Percentiles rank a stretch among this genome's conserved stretches.
Evolutionary conservation across 2,113 vertebrate genomes (phyloP).

Genomic region (Daboia siamensis): DNA sequence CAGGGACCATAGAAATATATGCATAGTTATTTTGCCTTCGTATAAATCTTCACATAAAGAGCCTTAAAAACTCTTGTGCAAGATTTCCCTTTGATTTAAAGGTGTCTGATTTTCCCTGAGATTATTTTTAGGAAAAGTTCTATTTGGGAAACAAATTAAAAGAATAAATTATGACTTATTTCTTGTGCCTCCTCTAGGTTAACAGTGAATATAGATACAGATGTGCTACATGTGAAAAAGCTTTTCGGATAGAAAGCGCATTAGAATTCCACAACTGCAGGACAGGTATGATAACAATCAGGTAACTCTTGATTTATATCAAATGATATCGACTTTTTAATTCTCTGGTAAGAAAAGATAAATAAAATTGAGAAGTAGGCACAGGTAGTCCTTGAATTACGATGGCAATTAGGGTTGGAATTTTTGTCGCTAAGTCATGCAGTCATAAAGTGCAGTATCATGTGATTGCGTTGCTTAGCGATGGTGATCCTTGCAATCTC

Average conservation of each 20-base stretch:
- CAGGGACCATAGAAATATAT: not conserved
- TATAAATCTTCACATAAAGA: not conserved
- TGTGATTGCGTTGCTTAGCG: not conserved
- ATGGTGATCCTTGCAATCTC: not conserved
- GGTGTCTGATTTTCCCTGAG: not conserved
- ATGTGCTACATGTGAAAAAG: conserved; percentile 90
- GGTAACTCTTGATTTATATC: not conserved
- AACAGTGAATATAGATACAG: conserved; percentile 89
- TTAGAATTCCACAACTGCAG: conserved; percentile 97
- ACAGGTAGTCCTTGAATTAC: not conserved
- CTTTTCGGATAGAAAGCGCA: conserved; percentile 92
- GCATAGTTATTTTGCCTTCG: not conserved
- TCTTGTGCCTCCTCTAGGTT: conserved; percentile 66
- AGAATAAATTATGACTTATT: not conserved
- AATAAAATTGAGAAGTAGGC: not conserved
- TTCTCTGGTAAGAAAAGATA: not conserved
- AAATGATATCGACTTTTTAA: not conserved
- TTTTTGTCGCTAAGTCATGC: not conserved
- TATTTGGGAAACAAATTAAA: not conserved
- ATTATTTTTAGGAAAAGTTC: not conserved
- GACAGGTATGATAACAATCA: conserved; percentile 77
- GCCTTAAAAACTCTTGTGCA: not conserved
- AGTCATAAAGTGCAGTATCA: not conserved
- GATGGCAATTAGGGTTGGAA: not conserved
- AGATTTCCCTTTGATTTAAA: not conserved